These are phyloP conservation scores for Actinostola sp. DNA, from an alignment of 92 coral and sea anemone genomes.

Conservation along the genomic window DNA sequence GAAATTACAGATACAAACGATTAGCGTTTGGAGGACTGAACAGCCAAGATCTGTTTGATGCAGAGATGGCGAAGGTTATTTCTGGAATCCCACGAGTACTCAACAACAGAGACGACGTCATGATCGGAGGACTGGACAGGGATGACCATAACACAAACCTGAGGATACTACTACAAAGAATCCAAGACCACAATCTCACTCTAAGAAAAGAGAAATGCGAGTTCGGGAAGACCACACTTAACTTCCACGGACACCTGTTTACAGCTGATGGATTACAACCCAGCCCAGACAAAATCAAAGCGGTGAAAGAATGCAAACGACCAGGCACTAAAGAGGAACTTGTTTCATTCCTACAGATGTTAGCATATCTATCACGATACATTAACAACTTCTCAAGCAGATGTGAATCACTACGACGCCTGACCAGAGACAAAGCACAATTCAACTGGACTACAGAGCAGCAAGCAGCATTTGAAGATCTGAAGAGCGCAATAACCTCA, in stretches of 20 bases:
- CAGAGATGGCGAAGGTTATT: conserved; percentile 36
- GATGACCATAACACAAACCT: too few species aligned
- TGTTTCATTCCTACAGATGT: conserved; percentile 58
- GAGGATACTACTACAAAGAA: too few species aligned
- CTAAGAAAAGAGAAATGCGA: conserved; percentile 63
- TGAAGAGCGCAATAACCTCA: too few species aligned
- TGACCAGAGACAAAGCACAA: too few species aligned
- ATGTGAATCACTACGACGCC: too few species aligned
- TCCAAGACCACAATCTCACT: too few species aligned
- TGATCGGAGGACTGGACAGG: too few species aligned
- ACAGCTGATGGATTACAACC: conserved; percentile 63
- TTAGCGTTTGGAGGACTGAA: conserved; percentile 47
- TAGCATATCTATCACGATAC: conserved; percentile 61
- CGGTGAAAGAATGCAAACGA: conserved; percentile 37
- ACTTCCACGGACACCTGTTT: conserved; percentile 66
- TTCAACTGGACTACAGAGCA: too few species aligned
- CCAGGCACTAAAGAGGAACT: conserved; percentile 60
- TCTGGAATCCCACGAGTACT: too few species aligned
- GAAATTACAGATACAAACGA: conserved; percentile 49
- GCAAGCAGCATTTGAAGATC: too few species aligned
- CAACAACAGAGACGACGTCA: too few species aligned
- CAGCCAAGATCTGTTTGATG: conserved; percentile 35
- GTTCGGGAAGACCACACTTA: conserved; percentile 46
- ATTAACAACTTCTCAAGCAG: conserved; percentile 55
- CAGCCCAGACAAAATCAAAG: conserved; percentile 60